phyloP scores from a whole-genome alignment of 2,888 invertebrate genomes.

The Ferrisia virgata region DNA sequence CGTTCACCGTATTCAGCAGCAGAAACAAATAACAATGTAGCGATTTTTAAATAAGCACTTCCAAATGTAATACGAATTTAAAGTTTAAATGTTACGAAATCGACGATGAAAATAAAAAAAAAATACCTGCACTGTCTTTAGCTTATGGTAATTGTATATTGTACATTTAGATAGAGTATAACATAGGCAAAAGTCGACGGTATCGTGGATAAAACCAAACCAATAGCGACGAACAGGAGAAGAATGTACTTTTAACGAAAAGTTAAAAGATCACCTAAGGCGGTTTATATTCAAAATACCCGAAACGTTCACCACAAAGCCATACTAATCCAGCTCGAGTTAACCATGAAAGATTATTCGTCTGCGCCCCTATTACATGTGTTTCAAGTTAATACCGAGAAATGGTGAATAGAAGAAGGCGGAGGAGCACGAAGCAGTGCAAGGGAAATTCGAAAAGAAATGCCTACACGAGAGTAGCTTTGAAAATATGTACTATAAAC shows the following conservation, averaged over 20 bases:
- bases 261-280: background rate
- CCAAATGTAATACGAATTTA: too few relatives aligned
- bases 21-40: too few relatives aligned
- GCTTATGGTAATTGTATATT: too few relatives aligned
- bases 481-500: too few relatives aligned
- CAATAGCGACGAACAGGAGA: background rate
- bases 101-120: too few relatives aligned
- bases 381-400: background rate
- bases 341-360: background rate
- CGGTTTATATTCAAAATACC: background rate
- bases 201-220: background rate
- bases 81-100: too few relatives aligned
- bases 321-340: background rate
- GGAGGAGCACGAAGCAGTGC: background rate
- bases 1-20: too few relatives aligned
- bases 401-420: too few relatives aligned
- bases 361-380: background rate
- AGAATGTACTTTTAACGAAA: background rate
- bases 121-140: too few relatives aligned
- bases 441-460: background rate
- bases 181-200: background rate
- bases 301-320: background rate
- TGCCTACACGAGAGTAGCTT: too few relatives aligned
- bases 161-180: too few relatives aligned
- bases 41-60: too few relatives aligned